A percentile compares a stretch with the other conserved stretches of the same genome.
phyloP scores from a whole-genome alignment of 2,797 vertebrate species.

The Sebastes taczanowskii region DNA sequence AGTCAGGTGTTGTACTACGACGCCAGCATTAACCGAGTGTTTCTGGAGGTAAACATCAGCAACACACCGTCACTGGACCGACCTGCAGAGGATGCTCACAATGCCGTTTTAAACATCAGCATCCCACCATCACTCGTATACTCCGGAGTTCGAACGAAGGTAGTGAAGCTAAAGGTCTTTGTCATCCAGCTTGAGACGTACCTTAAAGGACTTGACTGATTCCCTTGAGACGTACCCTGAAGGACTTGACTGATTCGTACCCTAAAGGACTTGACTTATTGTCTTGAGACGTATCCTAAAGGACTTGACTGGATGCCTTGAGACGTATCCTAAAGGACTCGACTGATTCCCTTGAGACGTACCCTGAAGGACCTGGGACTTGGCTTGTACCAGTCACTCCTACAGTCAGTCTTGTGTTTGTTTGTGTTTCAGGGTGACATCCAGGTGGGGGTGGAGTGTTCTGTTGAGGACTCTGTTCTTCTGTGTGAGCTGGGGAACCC shows the following conservation, averaged over 20 bases:
- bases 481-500: slow-evolving; percentile 91
- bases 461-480: slow-evolving; percentile 56
- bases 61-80: slow-evolving; percentile 21
- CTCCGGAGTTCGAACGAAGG: slow-evolving; percentile 54
- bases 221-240: neutral
- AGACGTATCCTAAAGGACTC: neutral
- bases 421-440: slow-evolving; percentile 41
- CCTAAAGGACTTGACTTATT: neutral
- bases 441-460: slow-evolving; percentile 25
- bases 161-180: neutral
- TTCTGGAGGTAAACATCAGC: slow-evolving; percentile 57
- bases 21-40: slow-evolving; percentile 15
- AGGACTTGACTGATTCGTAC: neutral
- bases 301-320: neutral
- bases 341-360: neutral
- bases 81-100: slow-evolving; percentile 67
- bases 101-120: slow-evolving; percentile 36
- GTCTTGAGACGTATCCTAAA: too few species aligned
- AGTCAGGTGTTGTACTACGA: slow-evolving; percentile 40
- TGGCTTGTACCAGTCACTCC: neutral
- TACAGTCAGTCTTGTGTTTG: neutral
- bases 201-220: neutral
- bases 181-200: neutral
- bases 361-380: neutral
- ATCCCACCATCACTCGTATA: slow-evolving; percentile 47